Base-by-base conservation (phyloP, 2,888 invertebrate species). In the Stenchaetothrips biformis region DNA sequence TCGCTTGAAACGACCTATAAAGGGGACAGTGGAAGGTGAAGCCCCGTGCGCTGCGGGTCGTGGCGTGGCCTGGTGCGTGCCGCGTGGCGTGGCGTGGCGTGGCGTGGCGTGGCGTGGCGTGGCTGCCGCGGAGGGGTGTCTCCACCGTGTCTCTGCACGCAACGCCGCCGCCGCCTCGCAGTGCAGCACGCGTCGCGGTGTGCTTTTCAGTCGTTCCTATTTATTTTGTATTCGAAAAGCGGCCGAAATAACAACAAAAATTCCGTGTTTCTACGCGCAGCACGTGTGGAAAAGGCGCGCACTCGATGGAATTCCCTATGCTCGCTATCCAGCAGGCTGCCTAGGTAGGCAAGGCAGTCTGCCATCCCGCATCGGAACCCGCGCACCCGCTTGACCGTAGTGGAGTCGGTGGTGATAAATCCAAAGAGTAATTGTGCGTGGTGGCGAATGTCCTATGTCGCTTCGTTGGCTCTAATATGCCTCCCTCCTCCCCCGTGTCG, bases 1-100 rank as follows among this genome's bases (percentile, higher is more conserved):
- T 74, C 67, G 67, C 67, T 25, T 74, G 67, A 74, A 74, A 74
- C 67, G 67, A 21, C 67, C 67, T 74, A 74, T 74, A 74, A 74
- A 74, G 25, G 67, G 67, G 67, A 74, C 67, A 74, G 67, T 11
- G 21, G 67, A 21, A 21, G 67, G 59, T 59, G 21, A 67, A 21
- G 67, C 67, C 21, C 25, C 18, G 67, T 59, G 67, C 67, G 67
- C 62, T 6, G 13, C 13, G 53, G 37, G 37, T 4, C 37, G 53
- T 53, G 53, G 18, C 11, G 53, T 16, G 53, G 53, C 13, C 53
- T 53, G 53, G 13, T 11, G 53, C 13, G 53, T 53, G 53, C 13
- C n/a, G n/a, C 53, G 53, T 11, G 13, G 53, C 53, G 2, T 16
- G 53, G 2, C n/a, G n/a, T n/a, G n/a, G n/a, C 53, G 2, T n/a